Evolutionary conservation across 2,113 vertebrate species (phyloP), one percentile per base, ranked within the genome.

Genomic region (Thamnaconus septentrionalis): DNA sequence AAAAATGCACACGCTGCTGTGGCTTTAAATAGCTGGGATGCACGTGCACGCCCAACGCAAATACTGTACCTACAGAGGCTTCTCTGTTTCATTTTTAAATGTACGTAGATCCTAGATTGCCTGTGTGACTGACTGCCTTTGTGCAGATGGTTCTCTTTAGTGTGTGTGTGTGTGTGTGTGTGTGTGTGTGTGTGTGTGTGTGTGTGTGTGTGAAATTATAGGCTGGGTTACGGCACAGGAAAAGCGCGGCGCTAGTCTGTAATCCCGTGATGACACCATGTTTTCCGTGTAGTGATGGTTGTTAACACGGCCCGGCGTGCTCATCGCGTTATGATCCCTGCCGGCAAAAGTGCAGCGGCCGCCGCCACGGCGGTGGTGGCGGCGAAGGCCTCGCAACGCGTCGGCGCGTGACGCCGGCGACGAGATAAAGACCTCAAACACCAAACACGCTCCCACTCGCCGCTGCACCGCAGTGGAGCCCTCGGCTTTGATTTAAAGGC

Each of bases 221-320:
- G 88, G 79, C 79, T 79, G 80, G 74, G 54, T 7, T 31, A 49
- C 72, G 49, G 57, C 59, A 67, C 74, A 82, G 83, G 73, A 83
- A 86, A 31, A 91, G 79, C 87, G 52, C 56, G 68, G 71, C 18
- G 18, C 18, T 48, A 84, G 79, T 81, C 88, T 91, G 79, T 90
- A 88, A 90, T 90, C 83, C 87, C 56, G 56, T 77, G 75, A 88
- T 86, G 88, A 89, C 80, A 80, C 78, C 78, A 85, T 89, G 85
- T 90, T 86, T 89, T 89, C 88, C 83, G 64, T 91, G 83, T 90
- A 75, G 86, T 91, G 88, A 87, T 87, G 80, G 73, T 71, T 88
- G 83, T 87, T 90, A 91, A 87, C 84, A 87, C 63, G 74, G 63
- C 80, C 74, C 71, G 84, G 89, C 90, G 79, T 89, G 81, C 68